phyloP scores from a whole-genome alignment of 2,113 vertebrate genomes.

The Tupaia tana region DNA sequence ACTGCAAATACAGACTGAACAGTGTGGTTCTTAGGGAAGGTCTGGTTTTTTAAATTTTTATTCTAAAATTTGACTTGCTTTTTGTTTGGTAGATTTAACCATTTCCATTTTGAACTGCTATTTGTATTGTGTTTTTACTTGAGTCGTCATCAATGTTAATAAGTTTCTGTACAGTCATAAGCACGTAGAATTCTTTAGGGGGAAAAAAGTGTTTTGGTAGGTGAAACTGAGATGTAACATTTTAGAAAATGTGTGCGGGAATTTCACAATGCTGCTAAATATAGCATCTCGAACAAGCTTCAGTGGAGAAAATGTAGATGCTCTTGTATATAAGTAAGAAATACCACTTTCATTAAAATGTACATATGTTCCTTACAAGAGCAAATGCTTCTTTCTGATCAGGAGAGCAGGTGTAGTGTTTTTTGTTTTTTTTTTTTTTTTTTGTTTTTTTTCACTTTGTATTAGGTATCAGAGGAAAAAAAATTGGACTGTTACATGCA shows the following conservation, averaged over 20 bases:
- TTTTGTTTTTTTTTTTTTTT: conserved; percentile 84
- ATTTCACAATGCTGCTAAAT: conserved; percentile 97
- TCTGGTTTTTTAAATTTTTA: conserved; percentile 90
- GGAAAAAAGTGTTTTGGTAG: conserved; percentile 87
- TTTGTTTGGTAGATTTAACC: conserved; percentile 93
- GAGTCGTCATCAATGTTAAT: conserved; percentile 88
- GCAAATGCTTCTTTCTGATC: conserved; percentile 90
- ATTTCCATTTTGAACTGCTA: conserved; percentile 90
- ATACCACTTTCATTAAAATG: conserved; percentile 93
- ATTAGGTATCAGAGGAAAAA: conserved; percentile 90
- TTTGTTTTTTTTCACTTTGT: conserved; percentile 98
- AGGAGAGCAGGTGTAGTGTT: conserved; percentile 92
- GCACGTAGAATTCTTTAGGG: conserved; percentile 89
- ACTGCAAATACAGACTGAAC: conserved; percentile 89
- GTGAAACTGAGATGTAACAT: conserved; percentile 92
- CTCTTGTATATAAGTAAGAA: conserved; percentile 93
- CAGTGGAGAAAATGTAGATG: conserved; percentile 90
- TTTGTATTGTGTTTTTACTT: conserved; percentile 95
- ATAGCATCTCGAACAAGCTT: conserved; percentile 95
- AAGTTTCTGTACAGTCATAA: conserved; percentile 92
- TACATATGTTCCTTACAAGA: conserved; percentile 93
- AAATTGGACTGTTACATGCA: conserved; percentile 97
- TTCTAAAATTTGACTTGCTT: conserved; percentile 92
- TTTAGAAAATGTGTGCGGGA: conserved; percentile 94
- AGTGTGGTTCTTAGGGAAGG: conserved; percentile 87